These are phyloP conservation scores for Suncus etruscus DNA, from an alignment of 2,113 vertebrate genomes.

Conservation along the genomic window DNA sequence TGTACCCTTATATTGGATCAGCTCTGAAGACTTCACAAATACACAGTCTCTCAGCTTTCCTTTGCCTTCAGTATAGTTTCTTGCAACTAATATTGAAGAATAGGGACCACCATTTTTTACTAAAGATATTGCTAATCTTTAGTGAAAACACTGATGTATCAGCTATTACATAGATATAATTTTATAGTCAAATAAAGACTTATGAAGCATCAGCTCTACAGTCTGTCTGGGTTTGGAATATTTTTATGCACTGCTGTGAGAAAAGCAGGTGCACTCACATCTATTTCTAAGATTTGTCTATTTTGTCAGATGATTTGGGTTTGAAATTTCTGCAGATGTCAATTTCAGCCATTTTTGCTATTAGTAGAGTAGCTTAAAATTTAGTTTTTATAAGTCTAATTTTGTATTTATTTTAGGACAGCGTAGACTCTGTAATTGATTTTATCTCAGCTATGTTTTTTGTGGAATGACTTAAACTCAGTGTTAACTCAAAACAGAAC, in stretches of 20 bases:
- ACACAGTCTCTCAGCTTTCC: background rate
- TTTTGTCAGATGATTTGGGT: constrained; percentile 78
- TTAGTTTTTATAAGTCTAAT: constrained; percentile 44
- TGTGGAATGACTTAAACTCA: constrained; percentile 35
- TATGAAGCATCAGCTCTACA: constrained; percentile 34
- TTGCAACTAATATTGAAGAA: constrained; percentile 34
- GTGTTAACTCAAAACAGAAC: constrained; percentile 55
- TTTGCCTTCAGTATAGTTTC: constrained; percentile 38
- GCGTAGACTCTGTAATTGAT: constrained; percentile 19
- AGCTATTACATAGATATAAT: constrained; percentile 29
- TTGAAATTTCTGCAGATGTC: constrained; percentile 76
- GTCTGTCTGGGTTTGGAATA: constrained; percentile 68
- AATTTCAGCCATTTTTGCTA: constrained; percentile 68
- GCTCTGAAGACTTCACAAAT: constrained; percentile 26
- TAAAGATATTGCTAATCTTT: constrained; percentile 47
- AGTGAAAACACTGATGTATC: constrained; percentile 29
- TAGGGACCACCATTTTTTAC: constrained; percentile 7
- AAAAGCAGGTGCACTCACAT: constrained; percentile 75
- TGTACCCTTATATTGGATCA: background rate
- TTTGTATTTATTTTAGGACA: constrained; percentile 51
- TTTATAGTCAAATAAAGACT: constrained; percentile 65
- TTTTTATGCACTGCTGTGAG: constrained; percentile 73
- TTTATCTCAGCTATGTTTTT: constrained; percentile 50
- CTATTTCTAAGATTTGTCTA: constrained; percentile 76
- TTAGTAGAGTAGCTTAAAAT: constrained; percentile 72